A percentile compares a stretch with the other conserved stretches of the same genome.
Conservation (phyloP, 2,113 vertebrate species). For the Tinamus guttatus region DNA sequence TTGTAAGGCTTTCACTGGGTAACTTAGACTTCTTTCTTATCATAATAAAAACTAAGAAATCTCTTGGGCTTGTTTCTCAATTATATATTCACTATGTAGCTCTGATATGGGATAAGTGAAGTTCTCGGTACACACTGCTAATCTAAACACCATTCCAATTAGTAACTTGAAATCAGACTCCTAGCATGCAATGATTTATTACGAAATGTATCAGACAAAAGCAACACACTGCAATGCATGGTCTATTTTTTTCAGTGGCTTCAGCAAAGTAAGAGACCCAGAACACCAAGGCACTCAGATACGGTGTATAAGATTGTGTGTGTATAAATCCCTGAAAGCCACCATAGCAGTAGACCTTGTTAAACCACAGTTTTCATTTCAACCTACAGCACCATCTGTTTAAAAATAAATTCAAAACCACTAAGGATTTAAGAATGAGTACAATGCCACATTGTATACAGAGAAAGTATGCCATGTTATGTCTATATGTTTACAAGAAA, state of each 20-base stretch:
- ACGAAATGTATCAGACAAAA: neutral
- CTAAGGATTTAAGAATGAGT: neutral
- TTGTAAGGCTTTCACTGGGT: neutral
- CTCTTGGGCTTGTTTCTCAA: neutral
- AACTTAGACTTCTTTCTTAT: neutral
- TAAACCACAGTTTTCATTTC: slow-evolving; percentile 34
- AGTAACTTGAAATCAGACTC: neutral
- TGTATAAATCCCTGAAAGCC: neutral
- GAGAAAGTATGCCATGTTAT: neutral
- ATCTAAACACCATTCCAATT: neutral
- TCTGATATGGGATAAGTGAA: neutral
- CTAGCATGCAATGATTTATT: neutral
- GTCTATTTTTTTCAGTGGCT: neutral
- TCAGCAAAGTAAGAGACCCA: neutral
- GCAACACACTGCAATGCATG: neutral
- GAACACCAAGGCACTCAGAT: neutral
- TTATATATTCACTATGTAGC: neutral
- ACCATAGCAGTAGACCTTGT: neutral
- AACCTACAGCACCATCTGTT: neutral
- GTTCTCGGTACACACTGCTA: neutral
- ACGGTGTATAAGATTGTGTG: neutral
- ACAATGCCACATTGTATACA: neutral
- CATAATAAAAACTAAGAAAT: neutral
- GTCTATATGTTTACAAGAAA: neutral
- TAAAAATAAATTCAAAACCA: neutral